These are phyloP conservation scores for Agrypnus murinus DNA, from an alignment of 2,888 invertebrate genomes.

Conservation along the genomic window DNA sequence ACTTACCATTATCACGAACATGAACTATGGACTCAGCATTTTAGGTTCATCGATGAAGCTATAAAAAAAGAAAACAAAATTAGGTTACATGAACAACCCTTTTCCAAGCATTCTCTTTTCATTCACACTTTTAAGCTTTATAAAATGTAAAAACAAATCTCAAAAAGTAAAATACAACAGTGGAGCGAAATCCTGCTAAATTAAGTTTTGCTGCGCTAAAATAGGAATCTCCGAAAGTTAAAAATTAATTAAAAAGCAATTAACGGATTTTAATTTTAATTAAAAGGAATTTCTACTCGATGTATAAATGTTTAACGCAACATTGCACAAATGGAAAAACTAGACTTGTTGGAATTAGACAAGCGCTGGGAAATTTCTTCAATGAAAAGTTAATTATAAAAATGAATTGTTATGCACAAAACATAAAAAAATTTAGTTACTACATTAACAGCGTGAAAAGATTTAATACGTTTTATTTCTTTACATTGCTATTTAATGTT, in stretches of 20 bases:
- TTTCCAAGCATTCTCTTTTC: no score
- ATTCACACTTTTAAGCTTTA: no score
- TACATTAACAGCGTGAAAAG: no score
- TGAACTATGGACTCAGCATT: neutral
- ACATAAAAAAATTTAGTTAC: no score
- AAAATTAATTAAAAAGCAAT: slow-evolving; percentile 28
- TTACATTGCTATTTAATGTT: no score
- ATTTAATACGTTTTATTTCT: no score
- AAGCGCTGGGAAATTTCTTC: neutral
- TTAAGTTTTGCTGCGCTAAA: slow-evolving; percentile 8
- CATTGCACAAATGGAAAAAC: slow-evolving; percentile 8
- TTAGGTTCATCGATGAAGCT: neutral
- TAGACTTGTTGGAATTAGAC: neutral
- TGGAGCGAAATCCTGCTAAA: neutral
- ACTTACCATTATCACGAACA: neutral
- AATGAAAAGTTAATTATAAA: slow-evolving; percentile 15
- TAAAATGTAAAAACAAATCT: slow-evolving; percentile 13
- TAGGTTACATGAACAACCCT: no score
- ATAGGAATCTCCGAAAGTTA: slow-evolving; percentile 21
- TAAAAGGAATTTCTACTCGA: slow-evolving; percentile 13
- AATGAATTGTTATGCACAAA: no score
- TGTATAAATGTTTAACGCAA: neutral
- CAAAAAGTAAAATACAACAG: slow-evolving; percentile 1
- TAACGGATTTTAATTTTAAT: slow-evolving; percentile 25
- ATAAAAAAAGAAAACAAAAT: slow-evolving; percentile 2